Evolutionary conservation across 37 sponge, comb jelly and placozoan species (phyloP).

Genomic region (Amphimedon queenslandica): DNA sequence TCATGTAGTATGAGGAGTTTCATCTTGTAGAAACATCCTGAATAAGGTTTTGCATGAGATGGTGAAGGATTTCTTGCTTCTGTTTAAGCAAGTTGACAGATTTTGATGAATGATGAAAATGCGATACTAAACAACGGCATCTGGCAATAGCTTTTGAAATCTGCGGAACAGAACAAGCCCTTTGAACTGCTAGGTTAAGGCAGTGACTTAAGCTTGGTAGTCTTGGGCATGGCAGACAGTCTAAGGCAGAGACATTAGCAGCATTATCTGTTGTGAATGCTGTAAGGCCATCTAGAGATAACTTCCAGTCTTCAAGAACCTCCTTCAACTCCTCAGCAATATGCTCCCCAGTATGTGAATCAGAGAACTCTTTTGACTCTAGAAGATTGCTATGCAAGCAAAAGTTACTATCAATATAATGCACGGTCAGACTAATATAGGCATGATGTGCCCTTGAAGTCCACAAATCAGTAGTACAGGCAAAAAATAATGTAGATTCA

Average conservation of each 20-base stretch:
- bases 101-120: constrained; percentile 22
- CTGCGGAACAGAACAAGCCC: constrained; percentile 2
- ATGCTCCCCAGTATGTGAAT: constrained; percentile 24
- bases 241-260: constrained; percentile 7
- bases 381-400: constrained; percentile 11
- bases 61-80: constrained; percentile 12
- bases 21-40: constrained; percentile 39
- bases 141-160: constrained; percentile 10
- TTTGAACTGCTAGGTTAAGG: constrained; percentile 16
- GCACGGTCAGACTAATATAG: constrained; percentile 33
- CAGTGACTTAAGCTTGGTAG: constrained; percentile 23
- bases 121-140: constrained; percentile 20
- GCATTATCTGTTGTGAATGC: constrained; percentile 27
- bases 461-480: constrained; percentile 44
- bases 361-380: constrained; percentile 29
- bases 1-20: constrained; percentile 38
- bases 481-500: constrained; percentile 2
- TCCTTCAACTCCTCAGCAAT: constrained; percentile 17
- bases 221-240: background rate
- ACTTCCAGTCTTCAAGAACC: constrained; percentile 15
- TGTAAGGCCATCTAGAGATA: background rate
- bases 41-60: constrained; percentile 1
- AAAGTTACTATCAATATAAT: constrained; percentile 11
- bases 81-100: background rate
- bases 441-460: constrained; percentile 40